Evolutionary conservation across 2,797 vertebrate genomes (phyloP).

Genomic region (Megaceryle alcyon): DNA sequence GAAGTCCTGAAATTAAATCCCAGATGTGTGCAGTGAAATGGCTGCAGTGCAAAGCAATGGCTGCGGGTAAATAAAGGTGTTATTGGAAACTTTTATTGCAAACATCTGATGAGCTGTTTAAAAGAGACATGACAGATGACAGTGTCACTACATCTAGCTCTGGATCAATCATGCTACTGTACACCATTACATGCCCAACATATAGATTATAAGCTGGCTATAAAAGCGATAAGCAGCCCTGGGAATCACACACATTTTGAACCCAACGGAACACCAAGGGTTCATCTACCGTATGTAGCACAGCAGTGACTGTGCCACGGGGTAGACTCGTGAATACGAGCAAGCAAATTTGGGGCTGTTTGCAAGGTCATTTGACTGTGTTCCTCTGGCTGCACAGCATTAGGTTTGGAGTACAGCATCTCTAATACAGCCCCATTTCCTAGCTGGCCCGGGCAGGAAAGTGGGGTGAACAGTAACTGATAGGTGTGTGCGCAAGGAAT

Average conservation of each 20-base stretch:
- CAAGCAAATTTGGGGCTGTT: neutral
- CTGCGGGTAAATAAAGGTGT: neutral
- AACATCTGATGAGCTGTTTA: neutral
- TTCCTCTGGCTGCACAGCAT: neutral
- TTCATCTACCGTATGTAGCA: neutral
- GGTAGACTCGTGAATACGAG: neutral
- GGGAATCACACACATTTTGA: neutral
- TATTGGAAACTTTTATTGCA: neutral
- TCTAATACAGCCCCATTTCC: neutral
- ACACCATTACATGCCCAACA: neutral
- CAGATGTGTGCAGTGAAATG: neutral
- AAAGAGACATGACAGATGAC: neutral
- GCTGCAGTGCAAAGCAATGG: neutral
- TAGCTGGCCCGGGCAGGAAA: neutral
- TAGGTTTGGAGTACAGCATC: neutral
- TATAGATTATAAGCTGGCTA: neutral
- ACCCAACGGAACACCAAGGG: neutral
- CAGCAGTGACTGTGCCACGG: neutral
- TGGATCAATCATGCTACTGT: neutral
- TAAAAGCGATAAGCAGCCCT: neutral
- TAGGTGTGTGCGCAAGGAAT: rapidly evolving
- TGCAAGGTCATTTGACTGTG: neutral
- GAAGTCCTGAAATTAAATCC: neutral
- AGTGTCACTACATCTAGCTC: neutral
- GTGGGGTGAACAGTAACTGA: neutral